phyloP scores from a whole-genome alignment of 2,113 vertebrate genomes.

The Scomber colias region DNA sequence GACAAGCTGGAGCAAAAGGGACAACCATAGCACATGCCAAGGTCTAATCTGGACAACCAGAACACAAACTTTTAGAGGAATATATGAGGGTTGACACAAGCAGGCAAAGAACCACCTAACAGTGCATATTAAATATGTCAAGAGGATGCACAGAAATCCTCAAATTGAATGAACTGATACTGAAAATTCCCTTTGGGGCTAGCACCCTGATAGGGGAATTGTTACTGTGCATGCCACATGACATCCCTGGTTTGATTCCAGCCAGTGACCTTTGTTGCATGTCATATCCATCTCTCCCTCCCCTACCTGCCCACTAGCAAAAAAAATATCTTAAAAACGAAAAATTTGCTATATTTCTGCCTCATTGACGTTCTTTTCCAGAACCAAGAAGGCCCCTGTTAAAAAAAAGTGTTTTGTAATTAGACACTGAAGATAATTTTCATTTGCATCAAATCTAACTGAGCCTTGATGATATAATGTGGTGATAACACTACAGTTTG shows the following conservation, averaged over 20 bases:
- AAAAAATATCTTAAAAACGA: not conserved
- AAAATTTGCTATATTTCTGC: conserved; percentile 16
- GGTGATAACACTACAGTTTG: conserved; percentile 36
- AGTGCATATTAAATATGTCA: conserved; percentile 36
- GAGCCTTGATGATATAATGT: conserved; percentile 38
- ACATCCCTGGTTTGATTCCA: no score
- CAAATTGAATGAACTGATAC: conserved; percentile 4
- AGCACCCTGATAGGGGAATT: no score
- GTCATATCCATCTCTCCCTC: no score
- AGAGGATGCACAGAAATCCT: conserved; percentile 35
- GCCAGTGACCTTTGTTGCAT: no score
- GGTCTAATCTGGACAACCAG: conserved; percentile 80
- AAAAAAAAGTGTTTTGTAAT: conserved; percentile 39
- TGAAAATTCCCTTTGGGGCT: conserved; percentile 4
- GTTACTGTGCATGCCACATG: no score
- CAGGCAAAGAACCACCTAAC: conserved; percentile 51
- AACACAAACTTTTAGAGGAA: conserved; percentile 73
- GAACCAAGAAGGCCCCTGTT: not conserved
- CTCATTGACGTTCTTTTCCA: conserved; percentile 12
- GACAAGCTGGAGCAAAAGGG: conserved; percentile 70
- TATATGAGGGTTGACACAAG: conserved; percentile 65
- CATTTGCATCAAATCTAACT: conserved; percentile 43
- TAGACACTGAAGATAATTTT: conserved; percentile 37
- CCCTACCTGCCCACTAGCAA: not conserved
- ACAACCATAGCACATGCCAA: conserved; percentile 79